These are phyloP conservation scores for Kryptopterus vitreolus DNA, from an alignment of 2,797 vertebrate species.

Conservation along the genomic window DNA sequence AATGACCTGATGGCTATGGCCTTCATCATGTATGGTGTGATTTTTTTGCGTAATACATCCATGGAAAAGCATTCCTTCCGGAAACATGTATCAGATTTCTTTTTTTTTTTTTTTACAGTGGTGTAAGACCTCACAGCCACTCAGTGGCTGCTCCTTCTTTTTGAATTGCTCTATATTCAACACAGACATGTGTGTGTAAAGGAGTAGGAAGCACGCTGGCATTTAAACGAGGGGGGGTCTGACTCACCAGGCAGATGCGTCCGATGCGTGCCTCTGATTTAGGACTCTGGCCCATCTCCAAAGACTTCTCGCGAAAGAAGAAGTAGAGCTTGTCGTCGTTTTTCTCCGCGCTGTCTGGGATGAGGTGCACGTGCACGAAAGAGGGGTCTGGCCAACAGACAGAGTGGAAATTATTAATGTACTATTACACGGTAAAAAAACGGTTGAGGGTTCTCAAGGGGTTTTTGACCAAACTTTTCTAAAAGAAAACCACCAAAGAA, in stretches of 20 bases:
- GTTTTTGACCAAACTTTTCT: neutral
- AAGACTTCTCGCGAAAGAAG: conserved; percentile 96
- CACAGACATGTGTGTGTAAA: neutral
- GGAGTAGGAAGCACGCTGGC: neutral
- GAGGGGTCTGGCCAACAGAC: conserved; percentile 83
- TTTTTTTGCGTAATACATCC: no score
- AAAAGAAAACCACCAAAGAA: neutral
- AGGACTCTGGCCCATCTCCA: conserved; percentile 87
- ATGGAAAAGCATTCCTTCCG: neutral
- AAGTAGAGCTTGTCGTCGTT: conserved; percentile 98
- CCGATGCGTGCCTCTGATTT: conserved; percentile 92
- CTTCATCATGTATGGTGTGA: neutral
- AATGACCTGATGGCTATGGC: no score
- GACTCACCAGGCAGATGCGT: conserved; percentile 92
- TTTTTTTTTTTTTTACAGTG: neutral
- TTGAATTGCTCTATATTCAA: neutral
- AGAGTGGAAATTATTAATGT: conserved; percentile 26
- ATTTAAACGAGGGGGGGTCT: neutral
- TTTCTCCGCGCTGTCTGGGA: conserved; percentile 92
- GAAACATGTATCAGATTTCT: neutral
- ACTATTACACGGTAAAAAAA: neutral
- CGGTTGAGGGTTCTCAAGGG: neutral
- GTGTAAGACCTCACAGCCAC: neutral
- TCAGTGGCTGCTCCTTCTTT: neutral
- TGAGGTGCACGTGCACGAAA: conserved; percentile 90